phyloP scores from a whole-genome alignment of 2,888 invertebrate species.

The Nowickia ferox region DNA sequence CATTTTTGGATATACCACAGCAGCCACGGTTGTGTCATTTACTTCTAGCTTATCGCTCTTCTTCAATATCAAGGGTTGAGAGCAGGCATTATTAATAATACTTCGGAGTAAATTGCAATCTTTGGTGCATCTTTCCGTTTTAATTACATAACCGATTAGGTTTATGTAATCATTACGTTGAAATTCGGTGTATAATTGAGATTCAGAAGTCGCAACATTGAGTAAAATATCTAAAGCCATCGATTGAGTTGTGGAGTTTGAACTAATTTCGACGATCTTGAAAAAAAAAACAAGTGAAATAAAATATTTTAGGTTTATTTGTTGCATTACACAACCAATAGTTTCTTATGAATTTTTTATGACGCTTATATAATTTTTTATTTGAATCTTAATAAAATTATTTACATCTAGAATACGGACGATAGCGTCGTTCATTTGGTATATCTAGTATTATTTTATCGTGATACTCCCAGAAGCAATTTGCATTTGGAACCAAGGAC shows the following conservation, averaged over 20 bases:
- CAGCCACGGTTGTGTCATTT: constrained; percentile 83
- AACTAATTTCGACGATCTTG: constrained; percentile 87
- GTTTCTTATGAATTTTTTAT: too few relatives aligned
- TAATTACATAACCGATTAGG: constrained; percentile 86
- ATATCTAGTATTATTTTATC: too few relatives aligned
- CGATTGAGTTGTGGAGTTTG: constrained; percentile 86
- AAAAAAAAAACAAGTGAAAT: constrained; percentile 29
- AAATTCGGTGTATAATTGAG: constrained; percentile 86
- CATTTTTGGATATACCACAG: constrained; percentile 85
- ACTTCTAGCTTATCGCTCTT: constrained; percentile 82
- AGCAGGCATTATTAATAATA: constrained; percentile 87
- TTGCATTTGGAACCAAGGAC: too few relatives aligned
- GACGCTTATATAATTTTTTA: too few relatives aligned
- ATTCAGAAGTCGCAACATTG: constrained; percentile 85
- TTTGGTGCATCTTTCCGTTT: constrained; percentile 85
- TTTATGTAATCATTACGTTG: constrained; percentile 85
- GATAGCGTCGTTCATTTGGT: too few relatives aligned
- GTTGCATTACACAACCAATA: not conserved
- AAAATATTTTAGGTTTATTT: not conserved
- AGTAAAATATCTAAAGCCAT: constrained; percentile 86
- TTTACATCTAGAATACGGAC: too few relatives aligned
- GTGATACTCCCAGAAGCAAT: too few relatives aligned
- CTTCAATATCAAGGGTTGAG: constrained; percentile 84
- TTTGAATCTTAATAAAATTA: too few relatives aligned
- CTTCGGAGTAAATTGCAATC: constrained; percentile 86